Percentiles rank a stretch among this genome's conserved stretches.
These are phyloP conservation scores for Pilophorus perplexus DNA, from an alignment of 2,888 invertebrate genomes.

Conservation along the genomic window DNA sequence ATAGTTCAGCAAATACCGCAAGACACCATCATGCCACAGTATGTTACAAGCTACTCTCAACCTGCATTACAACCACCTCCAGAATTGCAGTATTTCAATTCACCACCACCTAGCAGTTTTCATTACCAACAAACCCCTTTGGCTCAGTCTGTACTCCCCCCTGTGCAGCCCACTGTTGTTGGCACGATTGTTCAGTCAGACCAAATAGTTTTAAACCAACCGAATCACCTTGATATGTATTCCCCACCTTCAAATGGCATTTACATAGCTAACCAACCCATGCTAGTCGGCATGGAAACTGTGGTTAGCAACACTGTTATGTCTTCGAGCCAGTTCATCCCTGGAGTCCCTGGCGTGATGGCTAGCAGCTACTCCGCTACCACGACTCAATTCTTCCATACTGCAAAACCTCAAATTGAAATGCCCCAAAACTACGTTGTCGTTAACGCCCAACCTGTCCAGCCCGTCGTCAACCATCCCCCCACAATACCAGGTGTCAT, in stretches of 20 bases:
- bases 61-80: constrained; percentile 48
- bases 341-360: constrained; percentile 75
- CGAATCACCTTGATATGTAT: constrained; percentile 59
- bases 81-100: constrained; percentile 71
- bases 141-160: constrained; percentile 43
- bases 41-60: constrained; percentile 65
- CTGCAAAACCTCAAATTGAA: constrained; percentile 62
- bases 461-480: constrained; percentile 21
- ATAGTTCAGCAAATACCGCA: constrained; percentile 66
- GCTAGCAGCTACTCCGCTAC: constrained; percentile 82
- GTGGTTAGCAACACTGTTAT: constrained; percentile 85
- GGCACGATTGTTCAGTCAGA: constrained; percentile 63
- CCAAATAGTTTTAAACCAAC: constrained; percentile 52
- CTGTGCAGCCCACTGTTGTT: constrained; percentile 49
- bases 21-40: constrained; percentile 62
- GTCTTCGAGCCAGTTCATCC: constrained; percentile 78
- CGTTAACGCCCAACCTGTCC: constrained; percentile 46
- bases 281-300: constrained; percentile 80
- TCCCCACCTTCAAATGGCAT: constrained; percentile 56
- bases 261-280: constrained; percentile 60
- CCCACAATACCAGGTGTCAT: constrained; percentile 29
- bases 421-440: constrained; percentile 48
- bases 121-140: constrained; percentile 54
- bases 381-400: constrained; percentile 77
- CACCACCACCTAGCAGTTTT: constrained; percentile 61